Evolutionary conservation across 1,140 invertebrate genomes (phyloP).

Genomic region (Pararge aegeria): DNA sequence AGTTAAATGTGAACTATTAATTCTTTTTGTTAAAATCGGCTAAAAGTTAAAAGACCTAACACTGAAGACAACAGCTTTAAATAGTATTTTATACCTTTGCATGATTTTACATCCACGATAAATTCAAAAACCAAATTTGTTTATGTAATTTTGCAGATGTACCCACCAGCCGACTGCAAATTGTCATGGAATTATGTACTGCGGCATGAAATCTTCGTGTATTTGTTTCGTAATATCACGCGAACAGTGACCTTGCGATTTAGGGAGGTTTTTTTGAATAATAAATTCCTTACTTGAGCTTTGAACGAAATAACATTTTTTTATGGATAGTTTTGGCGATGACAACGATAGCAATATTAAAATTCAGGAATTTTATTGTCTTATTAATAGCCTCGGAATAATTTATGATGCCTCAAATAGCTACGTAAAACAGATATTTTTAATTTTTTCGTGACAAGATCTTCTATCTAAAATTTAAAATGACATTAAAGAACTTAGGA

Average conservation of each 20-base stretch:
- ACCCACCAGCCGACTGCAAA: constrained; percentile 17
- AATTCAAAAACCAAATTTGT: constrained; percentile 7
- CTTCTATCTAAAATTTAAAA: too few species aligned
- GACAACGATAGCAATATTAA: background rate
- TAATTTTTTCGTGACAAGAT: too few species aligned
- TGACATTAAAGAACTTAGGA: too few species aligned
- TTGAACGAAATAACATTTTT: background rate
- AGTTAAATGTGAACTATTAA: too few species aligned
- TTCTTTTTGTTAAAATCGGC: too few species aligned
- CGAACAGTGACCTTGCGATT: constrained; percentile 43
- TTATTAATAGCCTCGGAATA: background rate
- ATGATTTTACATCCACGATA: constrained; percentile 14
- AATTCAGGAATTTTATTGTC: background rate
- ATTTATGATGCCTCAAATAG: too few species aligned
- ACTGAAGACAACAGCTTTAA: too few species aligned
- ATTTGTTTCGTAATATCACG: constrained; percentile 45
- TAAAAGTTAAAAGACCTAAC: too few species aligned
- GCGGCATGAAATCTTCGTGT: constrained; percentile 38
- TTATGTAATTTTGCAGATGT: constrained; percentile 19
- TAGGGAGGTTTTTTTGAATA: constrained; percentile 20
- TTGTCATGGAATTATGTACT: constrained; percentile 35
- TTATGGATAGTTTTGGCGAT: background rate
- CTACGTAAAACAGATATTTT: too few species aligned
- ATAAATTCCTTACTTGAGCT: constrained; percentile 7
- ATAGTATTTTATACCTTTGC: constrained; percentile 3